phyloP scores from a whole-genome alignment of 2,888 invertebrate species.

The Philhelius pedissequus region DNA sequence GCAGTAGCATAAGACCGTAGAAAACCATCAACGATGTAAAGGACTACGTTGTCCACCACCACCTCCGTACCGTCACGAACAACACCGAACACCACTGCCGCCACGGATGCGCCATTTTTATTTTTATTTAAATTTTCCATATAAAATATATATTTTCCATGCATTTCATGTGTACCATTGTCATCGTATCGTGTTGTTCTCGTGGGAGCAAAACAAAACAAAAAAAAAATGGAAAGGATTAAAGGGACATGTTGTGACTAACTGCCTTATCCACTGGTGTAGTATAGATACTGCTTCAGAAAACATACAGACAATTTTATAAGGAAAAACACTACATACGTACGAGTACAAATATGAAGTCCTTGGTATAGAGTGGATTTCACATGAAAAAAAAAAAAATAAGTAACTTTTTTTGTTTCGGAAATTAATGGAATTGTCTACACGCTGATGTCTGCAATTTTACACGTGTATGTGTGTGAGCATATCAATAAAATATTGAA shows the following conservation, averaged over 20 bases:
- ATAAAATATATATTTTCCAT: slow-evolving; percentile 19
- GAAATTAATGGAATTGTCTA: slow-evolving; percentile 62
- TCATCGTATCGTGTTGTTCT: neutral
- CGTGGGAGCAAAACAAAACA: neutral
- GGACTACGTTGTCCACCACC: slow-evolving; percentile 7
- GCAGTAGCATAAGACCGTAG: neutral
- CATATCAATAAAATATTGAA: slow-evolving; percentile 55
- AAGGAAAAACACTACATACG: neutral
- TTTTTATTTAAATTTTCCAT: slow-evolving; percentile 49
- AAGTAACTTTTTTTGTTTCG: neutral
- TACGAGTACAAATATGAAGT: neutral
- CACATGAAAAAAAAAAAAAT: neutral
- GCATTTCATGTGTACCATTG: slow-evolving; percentile 18
- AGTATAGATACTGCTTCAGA: slow-evolving; percentile 2
- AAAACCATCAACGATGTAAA: slow-evolving; percentile 31
- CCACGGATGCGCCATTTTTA: slow-evolving; percentile 18
- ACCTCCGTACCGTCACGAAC: neutral
- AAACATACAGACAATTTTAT: slow-evolving; percentile 39
- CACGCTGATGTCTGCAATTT: slow-evolving; percentile 9
- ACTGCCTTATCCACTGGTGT: neutral
- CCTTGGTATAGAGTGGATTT: neutral
- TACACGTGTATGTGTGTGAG: neutral
- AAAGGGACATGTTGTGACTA: slow-evolving; percentile 23
- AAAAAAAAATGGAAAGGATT: neutral
- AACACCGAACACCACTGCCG: slow-evolving; percentile 3